Conservation (phyloP, 30 jellyfish, hydroid and myxozoan species). For the Morbakka virulenta region DNA sequence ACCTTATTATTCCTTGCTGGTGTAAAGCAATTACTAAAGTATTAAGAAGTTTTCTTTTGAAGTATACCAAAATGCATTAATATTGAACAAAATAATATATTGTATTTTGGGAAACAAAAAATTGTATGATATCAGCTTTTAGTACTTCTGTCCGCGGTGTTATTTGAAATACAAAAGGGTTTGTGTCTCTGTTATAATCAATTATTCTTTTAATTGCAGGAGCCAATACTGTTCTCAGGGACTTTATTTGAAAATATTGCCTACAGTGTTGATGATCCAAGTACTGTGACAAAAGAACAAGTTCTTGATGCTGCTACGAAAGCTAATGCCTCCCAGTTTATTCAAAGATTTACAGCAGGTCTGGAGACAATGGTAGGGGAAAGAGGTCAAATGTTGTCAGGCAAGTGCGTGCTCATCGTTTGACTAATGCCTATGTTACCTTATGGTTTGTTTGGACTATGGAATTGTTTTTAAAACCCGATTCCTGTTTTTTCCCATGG, state of each 20-base stretch:
- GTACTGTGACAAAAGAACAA: constrained; percentile 33
- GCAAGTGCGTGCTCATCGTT: background rate
- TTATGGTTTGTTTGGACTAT: background rate
- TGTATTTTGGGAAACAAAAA: no score
- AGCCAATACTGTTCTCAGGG: constrained; percentile 84
- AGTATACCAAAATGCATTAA: no score
- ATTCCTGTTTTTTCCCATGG: no score
- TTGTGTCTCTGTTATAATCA: background rate
- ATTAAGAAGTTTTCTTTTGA: no score
- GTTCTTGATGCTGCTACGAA: constrained; percentile 85
- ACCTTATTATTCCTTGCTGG: no score
- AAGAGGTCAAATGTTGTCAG: constrained; percentile 98
- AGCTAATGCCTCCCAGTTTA: constrained; percentile 94
- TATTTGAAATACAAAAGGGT: no score
- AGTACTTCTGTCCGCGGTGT: no score
- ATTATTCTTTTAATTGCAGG: constrained; percentile 42
- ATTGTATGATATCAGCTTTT: no score
- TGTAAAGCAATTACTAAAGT: no score
- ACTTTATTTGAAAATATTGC: constrained; percentile 84
- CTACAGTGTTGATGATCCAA: constrained; percentile 63
- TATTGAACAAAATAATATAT: no score
- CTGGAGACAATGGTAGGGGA: constrained; percentile 94
- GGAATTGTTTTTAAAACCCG: no score
- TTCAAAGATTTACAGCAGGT: constrained; percentile 81
- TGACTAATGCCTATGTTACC: background rate